Conservation (phyloP, 2,113 vertebrate species). For the Podilymbus podiceps region DNA sequence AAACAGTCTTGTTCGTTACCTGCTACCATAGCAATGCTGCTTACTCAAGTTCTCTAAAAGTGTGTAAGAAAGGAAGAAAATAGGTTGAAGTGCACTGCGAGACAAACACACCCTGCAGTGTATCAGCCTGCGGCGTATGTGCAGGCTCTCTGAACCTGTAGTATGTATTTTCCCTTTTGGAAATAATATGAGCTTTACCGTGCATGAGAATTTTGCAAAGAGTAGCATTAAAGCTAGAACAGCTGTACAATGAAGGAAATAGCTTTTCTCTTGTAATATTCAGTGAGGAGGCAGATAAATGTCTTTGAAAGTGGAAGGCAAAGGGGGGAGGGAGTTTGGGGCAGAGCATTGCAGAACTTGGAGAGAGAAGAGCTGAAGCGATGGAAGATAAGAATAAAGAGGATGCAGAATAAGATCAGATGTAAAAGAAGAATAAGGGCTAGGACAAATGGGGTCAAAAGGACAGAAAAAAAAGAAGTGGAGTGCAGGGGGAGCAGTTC, state of each 20-base stretch:
- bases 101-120: not conserved
- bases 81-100: not conserved
- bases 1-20: not conserved
- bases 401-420: not conserved
- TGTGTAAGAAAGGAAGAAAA: not conserved
- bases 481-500: not conserved
- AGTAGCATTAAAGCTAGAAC: not conserved
- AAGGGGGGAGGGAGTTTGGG: not conserved
- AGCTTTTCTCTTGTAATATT: not conserved
- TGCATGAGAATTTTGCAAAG: not conserved
- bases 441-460: constrained; percentile 15
- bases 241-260: not conserved
- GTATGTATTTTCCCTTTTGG: not conserved
- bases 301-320: not conserved
- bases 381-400: constrained; percentile 30
- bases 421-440: constrained; percentile 15
- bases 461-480: constrained; percentile 32
- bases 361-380: not conserved
- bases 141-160: accelerated
- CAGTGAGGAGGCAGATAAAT: not conserved
- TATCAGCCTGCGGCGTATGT: accelerated
- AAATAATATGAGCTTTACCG: not conserved
- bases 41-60: not conserved
- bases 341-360: not conserved
- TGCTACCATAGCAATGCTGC: not conserved